phyloP scores from a whole-genome alignment of 35 echinoderm and acorn worm genomes.

The Apostichopus californicus region DNA sequence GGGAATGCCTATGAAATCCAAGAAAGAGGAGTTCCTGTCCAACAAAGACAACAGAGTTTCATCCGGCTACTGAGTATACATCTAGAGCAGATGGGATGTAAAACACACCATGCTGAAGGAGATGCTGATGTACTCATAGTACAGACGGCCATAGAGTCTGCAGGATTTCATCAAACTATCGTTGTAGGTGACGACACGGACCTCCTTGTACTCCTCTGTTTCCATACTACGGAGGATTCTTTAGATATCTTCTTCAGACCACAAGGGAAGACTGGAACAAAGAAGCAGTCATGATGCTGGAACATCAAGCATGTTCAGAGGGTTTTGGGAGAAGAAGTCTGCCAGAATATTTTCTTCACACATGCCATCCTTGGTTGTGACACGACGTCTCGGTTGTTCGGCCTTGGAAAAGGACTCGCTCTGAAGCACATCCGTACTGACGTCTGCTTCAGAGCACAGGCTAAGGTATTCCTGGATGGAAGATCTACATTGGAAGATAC shows the following conservation, averaged over 20 bases:
- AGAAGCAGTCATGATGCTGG: slow-evolving; percentile 44
- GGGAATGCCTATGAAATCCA: background rate
- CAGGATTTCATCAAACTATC: slow-evolving; percentile 11
- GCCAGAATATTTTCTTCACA: background rate
- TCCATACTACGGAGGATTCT: background rate
- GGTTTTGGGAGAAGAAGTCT: background rate
- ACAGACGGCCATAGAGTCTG: no score
- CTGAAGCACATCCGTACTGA: background rate
- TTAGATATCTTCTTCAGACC: slow-evolving; percentile 38
- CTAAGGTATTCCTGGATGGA: background rate
- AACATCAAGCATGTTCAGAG: slow-evolving; percentile 26
- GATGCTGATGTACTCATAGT: no score
- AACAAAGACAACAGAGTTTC: slow-evolving; percentile 68
- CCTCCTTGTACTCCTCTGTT: slow-evolving; percentile 46
- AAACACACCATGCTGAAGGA: no score
- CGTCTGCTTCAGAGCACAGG: slow-evolving; percentile 1
- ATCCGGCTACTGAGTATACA: slow-evolving; percentile 55
- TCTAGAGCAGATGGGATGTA: no score
- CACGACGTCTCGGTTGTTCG: slow-evolving; percentile 42
- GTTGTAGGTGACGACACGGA: slow-evolving; percentile 49
- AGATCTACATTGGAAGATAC: background rate
- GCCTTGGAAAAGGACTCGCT: background rate
- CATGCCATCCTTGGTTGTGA: slow-evolving; percentile 58
- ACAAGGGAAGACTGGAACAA: slow-evolving; percentile 35
- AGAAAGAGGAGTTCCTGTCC: slow-evolving; percentile 69